These are phyloP conservation scores for Bettongia penicillata DNA, from an alignment of 2,113 vertebrate genomes.

Conservation along the genomic window DNA sequence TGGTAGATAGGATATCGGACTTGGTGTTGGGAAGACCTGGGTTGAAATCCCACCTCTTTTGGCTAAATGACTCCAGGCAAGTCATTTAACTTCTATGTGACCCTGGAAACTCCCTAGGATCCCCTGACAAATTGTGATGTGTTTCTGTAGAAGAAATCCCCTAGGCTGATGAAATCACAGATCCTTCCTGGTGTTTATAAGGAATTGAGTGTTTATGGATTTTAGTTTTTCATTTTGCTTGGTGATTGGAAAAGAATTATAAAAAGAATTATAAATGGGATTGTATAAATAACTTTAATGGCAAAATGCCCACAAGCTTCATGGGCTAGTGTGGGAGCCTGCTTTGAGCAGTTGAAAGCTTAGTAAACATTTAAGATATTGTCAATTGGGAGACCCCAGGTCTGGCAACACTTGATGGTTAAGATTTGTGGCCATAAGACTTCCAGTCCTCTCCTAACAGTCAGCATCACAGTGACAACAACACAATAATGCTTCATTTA, in stretches of 20 bases:
- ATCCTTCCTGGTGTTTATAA: background rate
- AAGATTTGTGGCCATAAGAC: background rate
- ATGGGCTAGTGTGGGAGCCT: background rate
- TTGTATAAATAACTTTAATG: slow-evolving; percentile 5
- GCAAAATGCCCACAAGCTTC: background rate
- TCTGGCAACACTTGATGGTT: background rate
- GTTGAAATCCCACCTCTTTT: background rate
- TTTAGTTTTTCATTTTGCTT: background rate
- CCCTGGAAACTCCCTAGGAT: background rate
- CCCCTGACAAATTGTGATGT: background rate
- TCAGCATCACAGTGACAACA: background rate
- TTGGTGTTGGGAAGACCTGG: background rate
- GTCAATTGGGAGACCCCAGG: background rate
- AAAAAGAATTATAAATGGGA: slow-evolving; percentile 21
- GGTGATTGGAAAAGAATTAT: background rate
- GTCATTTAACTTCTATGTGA: background rate
- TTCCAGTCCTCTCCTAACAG: background rate
- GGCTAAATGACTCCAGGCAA: background rate
- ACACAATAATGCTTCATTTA: background rate
- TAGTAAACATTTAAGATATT: background rate
- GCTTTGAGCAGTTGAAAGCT: background rate
- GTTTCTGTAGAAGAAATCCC: background rate
- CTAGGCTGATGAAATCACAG: background rate
- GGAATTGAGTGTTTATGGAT: background rate
- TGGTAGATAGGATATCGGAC: background rate